Evolutionary conservation across 2,113 vertebrate genomes (phyloP), one percentile per base, ranked within the genome.

Genomic region (Psephotus haematonotus): DNA sequence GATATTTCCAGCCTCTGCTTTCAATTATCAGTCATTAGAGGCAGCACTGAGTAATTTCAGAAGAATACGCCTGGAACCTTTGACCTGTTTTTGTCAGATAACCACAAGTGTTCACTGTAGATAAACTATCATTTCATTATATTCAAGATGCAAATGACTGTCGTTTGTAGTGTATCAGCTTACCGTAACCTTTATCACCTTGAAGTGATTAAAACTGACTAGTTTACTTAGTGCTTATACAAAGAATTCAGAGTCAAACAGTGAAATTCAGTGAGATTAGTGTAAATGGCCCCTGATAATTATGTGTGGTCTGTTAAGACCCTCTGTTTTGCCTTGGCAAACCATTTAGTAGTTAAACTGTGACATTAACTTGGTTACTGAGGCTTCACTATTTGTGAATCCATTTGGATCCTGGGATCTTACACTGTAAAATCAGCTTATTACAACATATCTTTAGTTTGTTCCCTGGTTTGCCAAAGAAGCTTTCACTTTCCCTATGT

Each of bases 51-150:
- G 93, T 97, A 98, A 98, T 98, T 97, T 98, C 97, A 98, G 98
- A 97, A 97, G 97, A 98, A 98, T 98, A 98, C 49, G 96, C 97
- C 74, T 87, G 95, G 97, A 98, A 97, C 98, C 98, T 98, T 98
- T 99, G 98, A 99, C 98, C 98, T 98, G 93, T 95, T 97, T 98
- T 98, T 98, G 98, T 98, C 98, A 99, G 99, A 98, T 98, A 99
- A 98, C 97, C 92, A 59, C 98, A 98, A 98, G 97, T 97, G 95
- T 97, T 98, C 97, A 90, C 93, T 97, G 94, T 84, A 97, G 98
- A 98, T 99, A 99, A 98, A 99, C 98, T 98, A 98, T 98, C 98
- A 97, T 98, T 94, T 98, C 97, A 98, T 97, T 95, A 97, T 93
- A 97, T 94, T 97, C 81, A 92, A 97, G 96, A 97, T 95, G 88